Evolutionary conservation across 2,888 invertebrate species (phyloP).

Genomic region (Brachyptera risi): DNA sequence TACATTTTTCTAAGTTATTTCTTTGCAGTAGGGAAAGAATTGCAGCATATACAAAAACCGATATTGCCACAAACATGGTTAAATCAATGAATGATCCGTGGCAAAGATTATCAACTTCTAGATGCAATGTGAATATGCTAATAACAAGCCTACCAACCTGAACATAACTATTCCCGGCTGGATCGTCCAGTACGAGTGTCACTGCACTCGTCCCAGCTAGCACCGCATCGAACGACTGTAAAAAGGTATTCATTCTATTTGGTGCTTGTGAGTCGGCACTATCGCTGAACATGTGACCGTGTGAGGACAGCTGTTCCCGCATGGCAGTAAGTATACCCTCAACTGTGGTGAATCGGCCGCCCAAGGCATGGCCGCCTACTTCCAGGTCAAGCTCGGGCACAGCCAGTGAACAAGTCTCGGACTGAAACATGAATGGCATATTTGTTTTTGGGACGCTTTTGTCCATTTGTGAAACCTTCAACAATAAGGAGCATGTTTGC

Average conservation of each 20-base stretch:
- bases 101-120: too few relatives aligned
- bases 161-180: conserved; percentile 95
- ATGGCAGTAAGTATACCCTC: conserved; percentile 84
- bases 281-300: conserved; percentile 67
- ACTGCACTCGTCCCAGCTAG: conserved; percentile 57
- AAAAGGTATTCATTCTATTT: conserved; percentile 58
- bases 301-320: conserved; percentile 65
- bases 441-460: too few relatives aligned
- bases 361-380: conserved; percentile 78
- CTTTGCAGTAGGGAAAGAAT: too few relatives aligned
- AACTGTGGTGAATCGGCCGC: conserved; percentile 92
- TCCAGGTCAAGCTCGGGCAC: conserved; percentile 89
- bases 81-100: too few relatives aligned
- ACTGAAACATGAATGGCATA: conserved; percentile 48
- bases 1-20: too few relatives aligned
- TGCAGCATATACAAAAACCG: too few relatives aligned
- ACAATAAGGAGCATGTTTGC: too few relatives aligned
- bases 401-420: conserved; percentile 71
- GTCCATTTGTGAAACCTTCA: too few relatives aligned
- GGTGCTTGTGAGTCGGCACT: conserved; percentile 57
- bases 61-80: too few relatives aligned
- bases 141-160: too few relatives aligned
- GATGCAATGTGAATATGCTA: too few relatives aligned
- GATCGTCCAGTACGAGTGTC: conserved; percentile 88
- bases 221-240: conserved; percentile 62